Evolutionary conservation across 2,113 vertebrate species (phyloP), one percentile per base, ranked within the genome.

Genomic region (Etheostoma spectabile): DNA sequence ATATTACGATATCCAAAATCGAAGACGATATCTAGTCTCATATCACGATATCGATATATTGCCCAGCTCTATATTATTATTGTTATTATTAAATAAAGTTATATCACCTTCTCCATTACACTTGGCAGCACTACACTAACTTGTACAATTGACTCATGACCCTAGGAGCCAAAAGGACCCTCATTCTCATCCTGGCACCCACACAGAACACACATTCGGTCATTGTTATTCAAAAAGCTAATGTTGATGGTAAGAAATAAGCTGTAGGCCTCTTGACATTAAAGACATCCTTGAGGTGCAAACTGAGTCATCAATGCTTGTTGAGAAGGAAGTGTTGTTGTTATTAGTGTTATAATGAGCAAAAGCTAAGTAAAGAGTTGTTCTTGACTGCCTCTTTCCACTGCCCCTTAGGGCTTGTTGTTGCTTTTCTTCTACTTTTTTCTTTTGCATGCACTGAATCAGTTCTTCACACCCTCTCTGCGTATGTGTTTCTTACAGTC

Each of bases 301-400:
- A 22, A 33, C 27, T n/a, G 71, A 4, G 8, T 27, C 60, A 75
- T 79, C 27, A 18, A 49, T 7, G 38, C 60, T 56, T 60, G 56
- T 80, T 68, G 56, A 72, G 60, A 64, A 56, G 49, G 51, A 59
- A 24, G 18, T 77, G 53, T 8, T 21, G 62, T 53, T 48, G n/a
- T 49, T 45, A 5, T 65, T 18, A 27, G 18, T 60, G 71, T 27
- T 53, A 81, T 79, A 57, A 77, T 21, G 42, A 85, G 79, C n/a
- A 45, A 67, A 45, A 48, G 51, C 48, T 53, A 67, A 74, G 59
- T 15, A 55, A 80, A 8, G 45, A 74, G 49, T 19, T 64, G 60
- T 19, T 63, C 22, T 13, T 30, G 46, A 42, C 22, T 64, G 8
- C 45, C 18, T 51, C 15, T 51, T 56, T 24, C 14, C n/a, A 14